Evolutionary conservation across 1,140 invertebrate species (phyloP).

Genomic region (Penaeus chinensis): DNA sequence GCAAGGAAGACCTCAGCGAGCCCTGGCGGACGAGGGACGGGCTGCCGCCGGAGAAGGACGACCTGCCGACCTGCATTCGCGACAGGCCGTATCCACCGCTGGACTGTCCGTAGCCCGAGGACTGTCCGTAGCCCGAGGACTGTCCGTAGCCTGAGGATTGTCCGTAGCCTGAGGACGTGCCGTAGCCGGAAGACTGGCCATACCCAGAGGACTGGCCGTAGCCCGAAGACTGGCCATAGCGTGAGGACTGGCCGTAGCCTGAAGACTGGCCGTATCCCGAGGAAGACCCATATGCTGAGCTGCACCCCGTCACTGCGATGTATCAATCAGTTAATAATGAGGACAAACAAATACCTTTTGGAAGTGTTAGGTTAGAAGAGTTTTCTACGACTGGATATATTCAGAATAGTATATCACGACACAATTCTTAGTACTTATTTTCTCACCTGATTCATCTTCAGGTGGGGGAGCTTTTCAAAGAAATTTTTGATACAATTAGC

Average conservation of each 20-base stretch:
- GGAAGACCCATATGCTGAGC: constrained; percentile 25
- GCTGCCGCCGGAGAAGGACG: constrained; percentile 33
- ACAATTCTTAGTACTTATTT: not conserved
- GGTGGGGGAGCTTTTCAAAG: constrained; percentile 31
- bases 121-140: constrained; percentile 44
- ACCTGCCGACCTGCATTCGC: constrained; percentile 32
- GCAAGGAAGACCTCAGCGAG: constrained; percentile 30
- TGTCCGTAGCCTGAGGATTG: constrained; percentile 47
- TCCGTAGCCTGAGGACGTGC: constrained; percentile 41
- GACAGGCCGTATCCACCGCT: constrained; percentile 35
- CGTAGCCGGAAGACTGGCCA: constrained; percentile 22
- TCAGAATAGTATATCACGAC: no score
- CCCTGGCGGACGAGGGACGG: constrained; percentile 32
- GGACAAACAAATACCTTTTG: not conserved
- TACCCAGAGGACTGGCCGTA: constrained; percentile 7
- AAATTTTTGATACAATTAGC: not conserved
- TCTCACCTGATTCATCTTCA: constrained; percentile 37
- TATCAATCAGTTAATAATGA: not conserved
- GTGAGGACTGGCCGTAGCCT: constrained; percentile 1
- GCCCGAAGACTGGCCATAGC: constrained; percentile 17
- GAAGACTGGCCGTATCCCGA: constrained; percentile 24
- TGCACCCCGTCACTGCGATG: constrained; percentile 42
- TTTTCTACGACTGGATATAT: not conserved
- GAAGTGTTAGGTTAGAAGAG: not conserved
- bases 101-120: constrained; percentile 34